Evolutionary conservation across 1,140 invertebrate species (phyloP).

Genomic region (Lepidotrigona ventralis): DNA sequence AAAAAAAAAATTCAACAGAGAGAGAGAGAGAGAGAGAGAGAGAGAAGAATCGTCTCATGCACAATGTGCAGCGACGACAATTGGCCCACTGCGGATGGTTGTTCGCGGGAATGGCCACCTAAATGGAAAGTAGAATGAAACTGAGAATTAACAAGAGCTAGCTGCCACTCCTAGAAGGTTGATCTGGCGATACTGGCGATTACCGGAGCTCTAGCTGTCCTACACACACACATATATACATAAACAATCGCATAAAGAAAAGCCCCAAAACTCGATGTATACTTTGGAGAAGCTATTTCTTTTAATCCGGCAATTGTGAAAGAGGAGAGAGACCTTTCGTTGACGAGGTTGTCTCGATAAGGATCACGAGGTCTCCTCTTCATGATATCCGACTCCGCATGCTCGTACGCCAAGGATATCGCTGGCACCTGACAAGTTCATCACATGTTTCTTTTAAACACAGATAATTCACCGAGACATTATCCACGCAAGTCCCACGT

Average conservation of each 20-base stretch:
- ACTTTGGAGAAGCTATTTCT: neutral
- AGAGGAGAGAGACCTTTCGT: conserved; percentile 91
- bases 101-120: neutral
- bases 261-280: conserved; percentile 10
- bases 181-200: conserved; percentile 24
- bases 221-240: no score
- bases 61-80: no score
- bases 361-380: conserved; percentile 98
- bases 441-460: neutral
- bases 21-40: neutral
- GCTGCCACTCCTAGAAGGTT: neutral
- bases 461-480: no score
- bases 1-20: neutral
- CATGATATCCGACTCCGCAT: conserved; percentile 99
- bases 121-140: neutral
- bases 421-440: conserved; percentile 90
- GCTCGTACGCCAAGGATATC: conserved; percentile 99
- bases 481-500: no score
- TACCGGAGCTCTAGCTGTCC: conserved; percentile 51
- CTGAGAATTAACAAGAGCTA: neutral
- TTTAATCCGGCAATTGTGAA: neutral
- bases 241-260: neutral
- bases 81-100: neutral
- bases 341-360: conserved; percentile 97
- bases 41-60: neutral